These are phyloP conservation scores for Pygoscelis antarcticus DNA, from an alignment of 2,113 vertebrate genomes.

Conservation along the genomic window DNA sequence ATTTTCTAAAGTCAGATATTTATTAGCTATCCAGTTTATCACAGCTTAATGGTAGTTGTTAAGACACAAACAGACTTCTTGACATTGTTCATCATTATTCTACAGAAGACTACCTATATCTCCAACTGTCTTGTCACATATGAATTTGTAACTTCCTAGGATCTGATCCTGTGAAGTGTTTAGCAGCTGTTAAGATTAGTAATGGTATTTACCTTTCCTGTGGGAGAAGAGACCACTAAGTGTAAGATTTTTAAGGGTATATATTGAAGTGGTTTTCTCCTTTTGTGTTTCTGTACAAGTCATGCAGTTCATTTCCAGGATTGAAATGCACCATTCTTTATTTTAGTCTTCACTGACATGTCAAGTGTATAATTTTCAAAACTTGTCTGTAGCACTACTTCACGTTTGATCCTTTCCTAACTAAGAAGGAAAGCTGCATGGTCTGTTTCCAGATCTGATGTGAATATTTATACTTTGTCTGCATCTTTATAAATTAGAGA, in stretches of 20 bases:
- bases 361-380: slow-evolving; percentile 27
- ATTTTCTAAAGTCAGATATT: neutral
- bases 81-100: neutral
- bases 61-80: neutral
- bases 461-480: slow-evolving; percentile 71
- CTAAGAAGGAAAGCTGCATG: slow-evolving; percentile 2
- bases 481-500: slow-evolving; percentile 60
- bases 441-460: slow-evolving; percentile 49
- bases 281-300: neutral
- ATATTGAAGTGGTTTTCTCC: neutral
- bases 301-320: neutral
- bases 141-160: neutral
- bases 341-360: neutral
- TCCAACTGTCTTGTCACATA: neutral
- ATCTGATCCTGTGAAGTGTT: neutral
- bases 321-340: slow-evolving; percentile 6
- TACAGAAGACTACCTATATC: neutral
- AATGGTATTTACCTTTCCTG: neutral
- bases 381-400: neutral
- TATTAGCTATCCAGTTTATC: neutral
- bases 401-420: slow-evolving; percentile 45
- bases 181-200: neutral
- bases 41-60: neutral
- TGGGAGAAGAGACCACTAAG: neutral
- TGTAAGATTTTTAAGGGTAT: neutral